phyloP scores from a whole-genome alignment of 2,888 invertebrate species.

The Apodemia duryi region DNA sequence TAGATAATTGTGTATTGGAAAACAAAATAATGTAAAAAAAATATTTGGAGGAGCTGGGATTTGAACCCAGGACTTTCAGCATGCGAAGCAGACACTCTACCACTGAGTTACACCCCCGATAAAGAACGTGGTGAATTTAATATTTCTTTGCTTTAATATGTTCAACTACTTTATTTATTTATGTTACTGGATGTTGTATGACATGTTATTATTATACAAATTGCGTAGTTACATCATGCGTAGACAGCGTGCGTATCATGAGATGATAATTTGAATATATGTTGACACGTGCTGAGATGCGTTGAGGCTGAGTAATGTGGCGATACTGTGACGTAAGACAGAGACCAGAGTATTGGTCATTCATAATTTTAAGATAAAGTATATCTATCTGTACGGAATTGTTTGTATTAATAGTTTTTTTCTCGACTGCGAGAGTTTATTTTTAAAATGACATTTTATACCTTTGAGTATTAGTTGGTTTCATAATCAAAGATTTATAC shows the following conservation, averaged over 20 bases:
- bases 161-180: conserved; percentile 6
- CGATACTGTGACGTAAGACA: background rate
- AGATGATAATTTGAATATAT: conserved; percentile 2
- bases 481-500: too few species aligned
- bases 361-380: background rate
- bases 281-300: conserved; percentile 1
- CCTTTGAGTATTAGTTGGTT: too few species aligned
- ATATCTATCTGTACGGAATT: background rate
- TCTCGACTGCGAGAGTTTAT: too few species aligned
- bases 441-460: too few species aligned
- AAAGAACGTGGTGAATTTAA: accelerated
- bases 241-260: conserved; percentile 5
- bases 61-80: conserved; percentile 84
- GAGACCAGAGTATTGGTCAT: background rate
- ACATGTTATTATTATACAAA: background rate
- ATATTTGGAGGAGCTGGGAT: conserved; percentile 80
- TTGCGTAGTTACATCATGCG: conserved; percentile 13
- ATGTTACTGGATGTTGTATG: background rate
- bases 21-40: background rate
- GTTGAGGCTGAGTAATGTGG: conserved; percentile 5
- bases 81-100: conserved; percentile 83
- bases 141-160: background rate
- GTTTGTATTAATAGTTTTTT: background rate
- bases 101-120: conserved; percentile 75
- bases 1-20: too few species aligned